These are phyloP conservation scores for Theonella swinhoei DNA, from an alignment of 37 sponge, comb jelly and placozoan genomes.

Conservation along the genomic window DNA sequence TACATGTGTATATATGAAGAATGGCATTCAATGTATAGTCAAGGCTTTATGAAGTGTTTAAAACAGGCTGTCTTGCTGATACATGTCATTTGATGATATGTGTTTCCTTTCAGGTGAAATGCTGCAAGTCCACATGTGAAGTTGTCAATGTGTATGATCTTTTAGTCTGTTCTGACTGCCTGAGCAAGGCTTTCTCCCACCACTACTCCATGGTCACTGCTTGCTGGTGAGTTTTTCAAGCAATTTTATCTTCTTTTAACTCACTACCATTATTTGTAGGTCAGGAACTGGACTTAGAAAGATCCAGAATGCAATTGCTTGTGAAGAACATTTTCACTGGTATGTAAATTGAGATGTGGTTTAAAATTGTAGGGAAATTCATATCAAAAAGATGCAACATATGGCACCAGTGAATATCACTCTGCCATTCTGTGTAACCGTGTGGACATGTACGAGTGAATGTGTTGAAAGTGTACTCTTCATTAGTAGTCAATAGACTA, in stretches of 20 bases:
- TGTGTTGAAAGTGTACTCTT: no score
- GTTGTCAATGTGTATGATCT: slow-evolving; percentile 33
- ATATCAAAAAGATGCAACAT: no score
- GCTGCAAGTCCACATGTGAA: slow-evolving; percentile 40
- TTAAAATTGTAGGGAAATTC: not conserved
- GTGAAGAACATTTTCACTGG: slow-evolving; percentile 54
- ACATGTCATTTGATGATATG: no score
- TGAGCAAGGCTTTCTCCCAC: slow-evolving; percentile 48
- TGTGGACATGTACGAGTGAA: no score
- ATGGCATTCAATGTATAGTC: no score
- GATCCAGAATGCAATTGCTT: slow-evolving; percentile 29
- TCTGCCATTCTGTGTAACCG: not conserved
- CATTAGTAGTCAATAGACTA: no score
- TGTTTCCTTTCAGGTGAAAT: slow-evolving; percentile 25
- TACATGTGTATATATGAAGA: no score
- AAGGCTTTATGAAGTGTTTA: no score
- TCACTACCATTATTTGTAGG: not conserved
- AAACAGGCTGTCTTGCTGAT: no score
- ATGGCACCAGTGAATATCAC: not conserved
- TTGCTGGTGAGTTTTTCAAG: slow-evolving; percentile 22
- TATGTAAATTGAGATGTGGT: not conserved
- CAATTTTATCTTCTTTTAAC: not conserved
- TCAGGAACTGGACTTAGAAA: slow-evolving; percentile 24
- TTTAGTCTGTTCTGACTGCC: slow-evolving; percentile 32
- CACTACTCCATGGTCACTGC: slow-evolving; percentile 60